These are phyloP conservation scores for Onychomys arenicola DNA, from an alignment of 2,797 vertebrate species.

Conservation along the genomic window DNA sequence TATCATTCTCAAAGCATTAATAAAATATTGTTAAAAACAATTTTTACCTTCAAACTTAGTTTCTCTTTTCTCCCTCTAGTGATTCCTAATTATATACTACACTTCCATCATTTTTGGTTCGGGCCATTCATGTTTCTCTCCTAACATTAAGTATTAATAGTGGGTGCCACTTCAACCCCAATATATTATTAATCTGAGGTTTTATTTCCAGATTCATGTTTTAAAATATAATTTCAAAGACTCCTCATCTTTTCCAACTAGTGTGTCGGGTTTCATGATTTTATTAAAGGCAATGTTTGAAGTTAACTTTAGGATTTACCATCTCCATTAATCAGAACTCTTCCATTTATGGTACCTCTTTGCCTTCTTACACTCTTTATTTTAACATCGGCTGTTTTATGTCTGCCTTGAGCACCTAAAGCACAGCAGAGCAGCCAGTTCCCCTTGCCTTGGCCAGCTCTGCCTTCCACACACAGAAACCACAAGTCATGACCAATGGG, in stretches of 20 bases:
- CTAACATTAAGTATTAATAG: conserved; percentile 25
- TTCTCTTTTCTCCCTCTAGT: neutral
- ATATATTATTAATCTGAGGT: conserved; percentile 43
- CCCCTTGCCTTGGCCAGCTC: neutral
- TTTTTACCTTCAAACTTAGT: neutral
- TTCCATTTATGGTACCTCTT: neutral
- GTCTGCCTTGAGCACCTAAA: neutral
- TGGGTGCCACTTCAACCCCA: neutral
- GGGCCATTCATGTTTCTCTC: neutral
- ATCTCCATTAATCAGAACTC: neutral
- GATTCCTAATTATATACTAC: neutral
- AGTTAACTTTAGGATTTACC: neutral
- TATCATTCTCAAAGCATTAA: neutral
- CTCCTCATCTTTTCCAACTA: neutral
- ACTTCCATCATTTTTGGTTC: conserved; percentile 29
- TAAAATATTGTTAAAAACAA: neutral
- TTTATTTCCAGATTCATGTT: conserved; percentile 12
- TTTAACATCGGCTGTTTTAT: neutral
- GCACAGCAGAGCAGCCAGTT: neutral
- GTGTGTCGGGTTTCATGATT: neutral
- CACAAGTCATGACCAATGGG: neutral
- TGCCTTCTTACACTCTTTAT: neutral
- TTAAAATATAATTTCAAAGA: neutral
- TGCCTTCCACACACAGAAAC: neutral
- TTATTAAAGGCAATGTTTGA: neutral